Conservation (phyloP, 2,797 vertebrate species). For the Pachyuromys duprasi region DNA sequence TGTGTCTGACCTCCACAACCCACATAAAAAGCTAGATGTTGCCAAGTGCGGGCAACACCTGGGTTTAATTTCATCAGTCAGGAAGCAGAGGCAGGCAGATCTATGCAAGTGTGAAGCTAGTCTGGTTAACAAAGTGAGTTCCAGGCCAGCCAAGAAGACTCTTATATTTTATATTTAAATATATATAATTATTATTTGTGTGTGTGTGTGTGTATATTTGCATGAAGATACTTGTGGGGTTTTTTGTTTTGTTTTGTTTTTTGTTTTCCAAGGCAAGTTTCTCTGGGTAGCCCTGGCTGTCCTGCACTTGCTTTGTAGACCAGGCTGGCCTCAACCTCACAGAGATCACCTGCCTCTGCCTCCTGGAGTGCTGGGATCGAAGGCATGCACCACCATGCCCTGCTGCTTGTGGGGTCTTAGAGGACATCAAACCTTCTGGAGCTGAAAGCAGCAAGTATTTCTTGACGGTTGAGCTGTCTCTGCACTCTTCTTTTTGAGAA, state of each 20-base stretch:
- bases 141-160: neutral
- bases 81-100: too few relatives aligned
- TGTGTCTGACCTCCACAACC: neutral
- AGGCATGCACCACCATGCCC: too few relatives aligned
- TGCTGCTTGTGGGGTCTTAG: neutral
- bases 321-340: too few relatives aligned
- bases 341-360: too few relatives aligned
- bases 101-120: too few relatives aligned
- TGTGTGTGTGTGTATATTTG: neutral
- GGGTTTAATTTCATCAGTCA: neutral
- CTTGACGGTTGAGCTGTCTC: neutral
- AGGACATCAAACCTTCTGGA: neutral
- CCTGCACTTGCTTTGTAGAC: too few relatives aligned
- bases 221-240: too few relatives aligned
- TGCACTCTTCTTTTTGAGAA: neutral
- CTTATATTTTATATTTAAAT: conserved; percentile 28
- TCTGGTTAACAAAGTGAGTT: too few relatives aligned
- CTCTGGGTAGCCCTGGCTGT: too few relatives aligned
- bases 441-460: neutral
- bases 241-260: too few relatives aligned
- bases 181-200: neutral
- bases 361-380: too few relatives aligned
- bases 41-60: neutral
- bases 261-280: too few relatives aligned
- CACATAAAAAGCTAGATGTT: neutral